phyloP scores from a whole-genome alignment of 2,797 vertebrate genomes.

The Nyctalus aviator region DNA sequence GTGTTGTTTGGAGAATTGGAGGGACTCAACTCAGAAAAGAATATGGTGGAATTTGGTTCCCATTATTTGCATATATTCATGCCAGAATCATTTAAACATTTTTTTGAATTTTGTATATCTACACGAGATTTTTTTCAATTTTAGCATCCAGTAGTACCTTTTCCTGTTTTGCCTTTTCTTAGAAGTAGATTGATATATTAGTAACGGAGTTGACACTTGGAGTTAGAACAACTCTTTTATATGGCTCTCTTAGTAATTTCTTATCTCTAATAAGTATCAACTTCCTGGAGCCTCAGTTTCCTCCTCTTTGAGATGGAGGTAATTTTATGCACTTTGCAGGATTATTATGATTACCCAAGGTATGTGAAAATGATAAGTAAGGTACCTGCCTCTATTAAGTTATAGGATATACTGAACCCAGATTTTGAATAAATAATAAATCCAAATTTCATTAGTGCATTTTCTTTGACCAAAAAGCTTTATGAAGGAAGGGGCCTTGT shows the following conservation, averaged over 20 bases:
- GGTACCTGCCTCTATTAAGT: background rate
- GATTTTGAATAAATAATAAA: constrained; percentile 22
- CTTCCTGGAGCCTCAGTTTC: background rate
- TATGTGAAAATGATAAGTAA: background rate
- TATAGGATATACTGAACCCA: background rate
- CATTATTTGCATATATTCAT: background rate
- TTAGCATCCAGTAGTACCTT: background rate
- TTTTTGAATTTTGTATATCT: constrained; percentile 32
- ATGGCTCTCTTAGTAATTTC: background rate
- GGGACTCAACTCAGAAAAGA: background rate
- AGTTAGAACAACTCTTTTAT: constrained; percentile 7
- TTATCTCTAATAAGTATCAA: constrained; percentile 1
- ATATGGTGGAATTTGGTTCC: background rate
- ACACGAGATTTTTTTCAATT: background rate
- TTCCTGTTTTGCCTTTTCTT: constrained; percentile 1
- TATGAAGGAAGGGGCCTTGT: background rate
- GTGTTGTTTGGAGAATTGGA: background rate
- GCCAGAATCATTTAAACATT: background rate
- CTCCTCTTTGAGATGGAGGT: background rate
- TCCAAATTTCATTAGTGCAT: background rate
- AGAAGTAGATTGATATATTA: constrained; percentile 22
- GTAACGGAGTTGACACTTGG: background rate
- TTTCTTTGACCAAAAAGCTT: background rate
- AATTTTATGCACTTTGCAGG: background rate
- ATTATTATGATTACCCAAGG: background rate